phyloP scores from a whole-genome alignment of 1,140 invertebrate species.

The Alviniconcha marisindica region DNA sequence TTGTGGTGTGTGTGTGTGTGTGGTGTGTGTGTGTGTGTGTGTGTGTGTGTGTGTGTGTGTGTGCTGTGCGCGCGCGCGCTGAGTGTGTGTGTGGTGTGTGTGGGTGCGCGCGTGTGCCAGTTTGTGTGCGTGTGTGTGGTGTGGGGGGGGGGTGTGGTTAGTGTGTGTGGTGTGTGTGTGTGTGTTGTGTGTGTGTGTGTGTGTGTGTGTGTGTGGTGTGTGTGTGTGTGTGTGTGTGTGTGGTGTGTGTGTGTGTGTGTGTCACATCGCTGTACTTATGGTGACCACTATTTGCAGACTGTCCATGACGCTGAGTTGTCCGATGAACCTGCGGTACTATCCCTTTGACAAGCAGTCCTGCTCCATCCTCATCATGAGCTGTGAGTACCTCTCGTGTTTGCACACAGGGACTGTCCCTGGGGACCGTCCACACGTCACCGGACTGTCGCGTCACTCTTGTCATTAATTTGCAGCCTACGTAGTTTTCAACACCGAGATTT shows the following conservation, averaged over 20 bases:
- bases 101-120: not conserved
- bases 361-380: slow-evolving; percentile 93
- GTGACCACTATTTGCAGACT: slow-evolving; percentile 44
- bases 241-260: slow-evolving; percentile 6
- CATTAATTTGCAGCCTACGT: no score
- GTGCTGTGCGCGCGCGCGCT: no score
- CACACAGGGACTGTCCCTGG: no score
- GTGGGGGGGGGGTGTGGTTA: no score
- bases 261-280: no score
- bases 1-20: not conserved
- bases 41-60: slow-evolving; percentile 26
- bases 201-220: not conserved
- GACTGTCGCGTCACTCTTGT: no score
- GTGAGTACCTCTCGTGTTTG: slow-evolving; percentile 82
- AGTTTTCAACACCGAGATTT: no score
- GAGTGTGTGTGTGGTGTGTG: not conserved
- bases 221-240: not conserved
- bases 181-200: not conserved
- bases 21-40: slow-evolving; percentile 5
- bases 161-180: not conserved
- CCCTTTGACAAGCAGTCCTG: slow-evolving; percentile 96
- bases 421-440: no score
- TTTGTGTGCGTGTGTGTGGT: not conserved
- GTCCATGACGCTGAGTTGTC: slow-evolving; percentile 80
- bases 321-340: slow-evolving; percentile 97